These are phyloP conservation scores for Pyrrhia umbra DNA, from an alignment of 2,888 invertebrate genomes.

Conservation along the genomic window DNA sequence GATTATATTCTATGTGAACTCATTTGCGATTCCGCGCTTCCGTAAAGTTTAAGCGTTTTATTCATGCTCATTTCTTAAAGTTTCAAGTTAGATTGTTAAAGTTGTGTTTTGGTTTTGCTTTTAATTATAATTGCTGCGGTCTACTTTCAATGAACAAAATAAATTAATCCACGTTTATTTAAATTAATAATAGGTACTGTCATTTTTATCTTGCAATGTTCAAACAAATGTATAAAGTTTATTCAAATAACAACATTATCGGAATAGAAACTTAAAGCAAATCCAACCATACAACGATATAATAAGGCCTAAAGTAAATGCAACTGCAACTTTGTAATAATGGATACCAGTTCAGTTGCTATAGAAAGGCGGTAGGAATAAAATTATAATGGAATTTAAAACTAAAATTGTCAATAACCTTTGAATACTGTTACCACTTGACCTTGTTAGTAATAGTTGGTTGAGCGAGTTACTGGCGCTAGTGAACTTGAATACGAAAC, in stretches of 20 bases:
- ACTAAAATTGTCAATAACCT: conserved; percentile 41
- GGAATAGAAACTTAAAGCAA: background rate
- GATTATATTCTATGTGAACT: conserved; percentile 16
- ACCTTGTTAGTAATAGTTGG: conserved; percentile 41
- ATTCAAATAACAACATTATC: background rate
- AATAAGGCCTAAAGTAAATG: background rate
- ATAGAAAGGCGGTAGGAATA: conserved; percentile 35
- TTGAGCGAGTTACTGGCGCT: conserved; percentile 27
- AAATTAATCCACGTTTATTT: background rate
- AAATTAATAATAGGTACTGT: background rate
- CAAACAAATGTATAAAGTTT: conserved; percentile 2
- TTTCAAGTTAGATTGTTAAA: conserved; percentile 14
- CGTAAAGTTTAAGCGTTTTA: conserved; percentile 24
- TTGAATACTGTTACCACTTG: conserved; percentile 18
- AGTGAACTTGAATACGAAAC: conserved; percentile 8
- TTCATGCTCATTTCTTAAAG: conserved; percentile 15
- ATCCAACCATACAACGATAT: background rate
- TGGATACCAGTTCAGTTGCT: background rate
- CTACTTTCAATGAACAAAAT: background rate
- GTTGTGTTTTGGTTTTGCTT: background rate
- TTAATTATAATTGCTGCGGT: conserved; percentile 2
- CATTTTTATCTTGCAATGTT: too few species aligned
- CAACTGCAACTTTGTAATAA: background rate
- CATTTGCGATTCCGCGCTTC: conserved; percentile 11
- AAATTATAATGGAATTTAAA: conserved; percentile 27